A percentile compares a stretch with the other conserved stretches of the same genome.
Conservation (phyloP, 2,113 vertebrate species). For the Meleagris gallopavo region DNA sequence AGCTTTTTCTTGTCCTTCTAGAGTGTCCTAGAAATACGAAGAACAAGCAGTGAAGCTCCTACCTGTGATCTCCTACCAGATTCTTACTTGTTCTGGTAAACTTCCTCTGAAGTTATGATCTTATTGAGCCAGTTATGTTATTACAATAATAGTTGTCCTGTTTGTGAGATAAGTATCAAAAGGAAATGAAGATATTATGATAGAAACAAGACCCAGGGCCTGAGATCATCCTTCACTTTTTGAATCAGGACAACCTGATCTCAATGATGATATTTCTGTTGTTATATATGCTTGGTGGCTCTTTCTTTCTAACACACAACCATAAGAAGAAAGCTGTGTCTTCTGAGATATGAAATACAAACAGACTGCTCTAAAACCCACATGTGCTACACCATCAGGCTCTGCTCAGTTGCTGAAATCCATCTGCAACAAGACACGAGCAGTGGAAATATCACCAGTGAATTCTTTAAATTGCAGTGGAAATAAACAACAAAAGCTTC, state of each 20-base stretch:
- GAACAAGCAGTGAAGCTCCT: neutral
- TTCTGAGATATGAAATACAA: neutral
- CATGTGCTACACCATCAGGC: neutral
- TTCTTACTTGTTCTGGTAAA: neutral
- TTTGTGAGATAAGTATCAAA: neutral
- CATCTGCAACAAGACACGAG: neutral
- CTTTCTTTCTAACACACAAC: neutral
- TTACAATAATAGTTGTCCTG: neutral
- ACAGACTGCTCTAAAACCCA: neutral
- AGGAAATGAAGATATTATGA: neutral
- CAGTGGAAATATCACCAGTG: neutral
- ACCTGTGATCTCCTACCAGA: neutral
- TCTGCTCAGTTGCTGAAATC: neutral
- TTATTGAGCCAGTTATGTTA: accelerated
- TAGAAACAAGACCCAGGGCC: neutral
- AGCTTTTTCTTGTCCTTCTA: neutral
- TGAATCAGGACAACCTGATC: neutral
- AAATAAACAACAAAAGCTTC: neutral
- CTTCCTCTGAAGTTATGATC: neutral
- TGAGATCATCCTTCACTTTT: neutral
- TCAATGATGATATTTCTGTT: neutral
- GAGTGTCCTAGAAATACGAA: neutral
- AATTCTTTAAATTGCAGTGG: neutral
- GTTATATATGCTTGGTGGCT: neutral
- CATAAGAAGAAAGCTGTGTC: neutral